Percentiles rank a stretch among this genome's conserved stretches.
These are phyloP conservation scores for Margaritifera margaritifera DNA, from an alignment of 2,888 invertebrate genomes.

Conservation along the genomic window DNA sequence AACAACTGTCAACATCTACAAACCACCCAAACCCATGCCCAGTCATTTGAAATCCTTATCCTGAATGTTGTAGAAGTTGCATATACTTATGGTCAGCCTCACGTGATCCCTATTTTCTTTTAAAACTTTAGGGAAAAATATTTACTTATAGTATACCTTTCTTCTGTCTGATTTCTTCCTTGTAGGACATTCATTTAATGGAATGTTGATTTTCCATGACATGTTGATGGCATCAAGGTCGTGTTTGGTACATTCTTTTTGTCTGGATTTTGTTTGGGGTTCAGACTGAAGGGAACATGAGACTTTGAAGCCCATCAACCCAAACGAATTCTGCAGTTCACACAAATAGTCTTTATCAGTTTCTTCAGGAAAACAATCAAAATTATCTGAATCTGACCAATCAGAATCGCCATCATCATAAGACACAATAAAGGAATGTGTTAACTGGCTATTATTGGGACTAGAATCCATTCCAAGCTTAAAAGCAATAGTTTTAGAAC, in stretches of 20 bases:
- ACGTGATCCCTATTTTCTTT: not conserved
- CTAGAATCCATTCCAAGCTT: constrained; percentile 35
- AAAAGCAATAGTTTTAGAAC: constrained; percentile 25
- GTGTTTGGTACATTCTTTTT: too few species aligned
- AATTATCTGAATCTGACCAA: constrained; percentile 20
- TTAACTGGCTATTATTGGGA: constrained; percentile 1
- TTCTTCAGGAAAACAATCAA: too few species aligned
- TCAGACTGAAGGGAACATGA: constrained; percentile 26
- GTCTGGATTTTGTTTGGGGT: not conserved
- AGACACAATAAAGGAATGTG: constrained; percentile 32
- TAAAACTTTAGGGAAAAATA: not conserved
- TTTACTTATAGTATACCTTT: constrained; percentile 16
- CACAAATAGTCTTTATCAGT: too few species aligned
- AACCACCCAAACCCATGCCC: too few species aligned
- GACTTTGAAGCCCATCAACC: constrained; percentile 22
- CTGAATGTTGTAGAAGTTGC: too few species aligned
- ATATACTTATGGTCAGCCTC: too few species aligned
- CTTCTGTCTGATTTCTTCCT: constrained; percentile 12
- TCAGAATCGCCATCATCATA: constrained; percentile 36
- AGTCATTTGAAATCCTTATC: too few species aligned
- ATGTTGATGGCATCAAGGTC: constrained; percentile 39
- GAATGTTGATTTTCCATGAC: constrained; percentile 39
- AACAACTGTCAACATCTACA: too few species aligned
- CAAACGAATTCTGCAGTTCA: too few species aligned
- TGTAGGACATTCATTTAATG: constrained; percentile 9